Evolutionary conservation across 2,113 vertebrate species (phyloP), one percentile per base, ranked within the genome.

Genomic region (Cyprinodon tularosa): DNA sequence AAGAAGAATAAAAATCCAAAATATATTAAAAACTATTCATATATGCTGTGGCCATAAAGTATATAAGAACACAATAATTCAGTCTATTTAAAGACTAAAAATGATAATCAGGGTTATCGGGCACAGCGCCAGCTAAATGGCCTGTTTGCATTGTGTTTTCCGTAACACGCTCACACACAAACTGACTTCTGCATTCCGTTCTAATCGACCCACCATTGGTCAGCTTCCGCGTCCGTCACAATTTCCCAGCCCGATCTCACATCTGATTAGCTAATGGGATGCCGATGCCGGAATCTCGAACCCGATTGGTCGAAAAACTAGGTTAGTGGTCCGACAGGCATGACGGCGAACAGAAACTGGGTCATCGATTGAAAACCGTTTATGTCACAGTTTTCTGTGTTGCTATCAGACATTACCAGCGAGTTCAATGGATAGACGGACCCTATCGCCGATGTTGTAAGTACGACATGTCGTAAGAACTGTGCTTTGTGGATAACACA

Each of bases 291-390:
- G 60, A 44, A 74, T 63, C 80, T 1, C 40, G 0, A 7, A 64
- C 64, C 37, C 73, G 40, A 95, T 95, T 94, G 92, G 94, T 59
- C 62, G 71, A 86, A 83, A 94, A 94, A 94, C 89, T 95, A 95
- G 94, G 94, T 95, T 94, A 95, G 94, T 94, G 93, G 91, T 93
- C 84, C 93, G 93, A 93, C 90, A 88, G 91, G 87, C 90, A 91
- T 93, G 91, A 94, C 93, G 92, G 90, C 86, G 92, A 84, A 86
- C 78, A 93, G 93, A 93, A 95, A 94, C 89, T 95, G 91, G 94
- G 93, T 94, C 94, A 95, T 84, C 88, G 91, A 92, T 85, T 85
- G 93, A 91, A 81, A 90, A 85, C 77, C 91, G 92, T 94, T 94
- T 95, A 94, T 95, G 92, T 94, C 94, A 95, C 90, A 89, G 82